Evolutionary conservation across 2,113 vertebrate species (phyloP), one percentile per base, ranked within the genome.

Genomic region (Andinoacara biseriatus): DNA sequence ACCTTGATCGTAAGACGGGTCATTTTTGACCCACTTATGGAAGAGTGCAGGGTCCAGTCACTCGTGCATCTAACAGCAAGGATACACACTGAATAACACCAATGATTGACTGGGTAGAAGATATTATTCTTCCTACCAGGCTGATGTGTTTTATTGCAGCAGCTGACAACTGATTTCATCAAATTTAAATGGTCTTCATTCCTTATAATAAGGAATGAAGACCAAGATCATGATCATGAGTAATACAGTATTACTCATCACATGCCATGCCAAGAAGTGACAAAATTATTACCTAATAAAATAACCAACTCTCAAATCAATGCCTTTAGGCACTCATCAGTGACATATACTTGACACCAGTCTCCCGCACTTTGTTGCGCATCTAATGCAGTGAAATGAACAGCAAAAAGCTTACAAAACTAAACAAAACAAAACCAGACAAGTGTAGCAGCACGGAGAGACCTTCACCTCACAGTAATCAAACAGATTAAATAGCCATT

Each of bases 401-500:
- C 46, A 77, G 67, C 15, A 72, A 77, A 54, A 67, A 76, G 75
- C 77, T 46, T 22, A 82, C 80, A 54, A 29, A 46, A 33, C 6
- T 7, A 33, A 33, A 33, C 33, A 52, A 54, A 54, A 20, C 17
- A 26, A 67, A 65, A 40, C 17, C 15, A 63, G n/a, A 57, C 20
- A 57, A n/a, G 2, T 20, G 18, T 46, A 52, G 52, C 56, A 58
- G 72, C 86, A 58, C 33, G 57, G 38, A 67, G 78, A 80, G 58
- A 82, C 78, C 59, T 72, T 72, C 26, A 83, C 78, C 69, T 83
- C 57, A 78, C 46, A 56, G 72, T 76, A 90, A 92, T 93, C 83
- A 91, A 84, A 87, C 80, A 63, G 89, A 91, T 91, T 85, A 91
- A 89, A 83, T 26, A 69, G 69, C 59, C 56, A 62, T 89, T 87